Percentiles rank a stretch among this genome's conserved stretches.
phyloP scores from a whole-genome alignment of 2,888 invertebrate genomes.

The Gastrophysa polygoni region DNA sequence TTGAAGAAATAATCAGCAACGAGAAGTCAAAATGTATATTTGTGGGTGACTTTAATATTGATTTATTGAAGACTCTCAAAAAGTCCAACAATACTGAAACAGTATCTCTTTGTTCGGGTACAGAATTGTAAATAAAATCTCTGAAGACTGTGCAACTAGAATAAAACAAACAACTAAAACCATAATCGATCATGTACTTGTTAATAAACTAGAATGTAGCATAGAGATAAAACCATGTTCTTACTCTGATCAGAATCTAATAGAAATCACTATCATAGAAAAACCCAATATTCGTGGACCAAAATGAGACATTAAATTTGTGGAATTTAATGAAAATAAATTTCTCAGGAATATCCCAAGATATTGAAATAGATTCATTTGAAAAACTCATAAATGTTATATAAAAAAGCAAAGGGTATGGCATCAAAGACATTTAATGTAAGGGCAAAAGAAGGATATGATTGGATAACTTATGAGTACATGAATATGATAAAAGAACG shows the following conservation, averaged over 20 bases:
- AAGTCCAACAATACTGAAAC: slow-evolving; percentile 6
- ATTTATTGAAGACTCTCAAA: background rate
- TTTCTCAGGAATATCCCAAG: background rate
- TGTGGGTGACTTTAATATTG: slow-evolving; percentile 3
- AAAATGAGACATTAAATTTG: background rate
- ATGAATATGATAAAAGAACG: slow-evolving; percentile 9
- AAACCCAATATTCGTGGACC: background rate
- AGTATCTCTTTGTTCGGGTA: slow-evolving; percentile 2
- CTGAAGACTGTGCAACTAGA: slow-evolving; percentile 4
- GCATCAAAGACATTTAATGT: slow-evolving; percentile 2
- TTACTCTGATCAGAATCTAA: background rate
- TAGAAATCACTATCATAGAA: slow-evolving; percentile 2
- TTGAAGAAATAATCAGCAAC: slow-evolving; percentile 9
- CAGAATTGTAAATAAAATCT: slow-evolving; percentile 7
- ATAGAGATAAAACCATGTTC: background rate
- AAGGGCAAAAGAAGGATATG: slow-evolving; percentile 5
- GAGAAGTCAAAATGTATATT: slow-evolving; percentile 3
- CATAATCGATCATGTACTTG: slow-evolving; percentile 1
- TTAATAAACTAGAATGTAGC: slow-evolving; percentile 9
- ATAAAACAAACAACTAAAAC: slow-evolving; percentile 6
- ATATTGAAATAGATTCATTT: background rate
- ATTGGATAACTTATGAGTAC: slow-evolving; percentile 8
- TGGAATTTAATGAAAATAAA: background rate
- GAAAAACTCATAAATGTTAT: slow-evolving; percentile 1
- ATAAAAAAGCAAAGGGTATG: background rate